Conservation (phyloP, 2,797 vertebrate genomes). For the Halcyon leucocephala region DNA sequence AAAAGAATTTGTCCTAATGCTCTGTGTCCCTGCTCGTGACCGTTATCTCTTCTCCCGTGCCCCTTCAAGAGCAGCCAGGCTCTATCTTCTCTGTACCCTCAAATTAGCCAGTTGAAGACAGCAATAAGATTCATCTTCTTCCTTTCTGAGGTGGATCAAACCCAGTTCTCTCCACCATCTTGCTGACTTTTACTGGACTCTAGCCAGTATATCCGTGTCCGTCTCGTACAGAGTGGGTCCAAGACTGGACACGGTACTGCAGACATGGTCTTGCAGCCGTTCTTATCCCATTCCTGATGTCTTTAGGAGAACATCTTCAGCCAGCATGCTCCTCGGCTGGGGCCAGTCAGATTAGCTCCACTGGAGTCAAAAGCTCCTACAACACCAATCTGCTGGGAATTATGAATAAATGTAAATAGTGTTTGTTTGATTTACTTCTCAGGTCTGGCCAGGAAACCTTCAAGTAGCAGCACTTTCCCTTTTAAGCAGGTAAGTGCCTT, state of each 20-base stretch:
- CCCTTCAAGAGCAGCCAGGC: neutral
- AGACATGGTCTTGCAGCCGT: neutral
- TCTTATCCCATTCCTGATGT: neutral
- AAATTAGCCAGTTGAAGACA: neutral
- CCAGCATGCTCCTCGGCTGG: neutral
- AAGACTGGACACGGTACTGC: neutral
- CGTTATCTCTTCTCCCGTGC: no score
- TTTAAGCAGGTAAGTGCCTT: constrained; percentile 45
- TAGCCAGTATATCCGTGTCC: neutral
- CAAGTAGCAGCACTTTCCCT: constrained; percentile 37
- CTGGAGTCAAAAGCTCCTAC: neutral
- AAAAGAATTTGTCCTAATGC: neutral
- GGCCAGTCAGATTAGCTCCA: neutral
- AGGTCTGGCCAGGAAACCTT: constrained; percentile 31
- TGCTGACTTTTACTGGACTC: neutral
- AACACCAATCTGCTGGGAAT: constrained; percentile 4
- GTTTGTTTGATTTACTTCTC: constrained; percentile 33
- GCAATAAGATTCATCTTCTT: neutral
- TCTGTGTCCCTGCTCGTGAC: neutral
- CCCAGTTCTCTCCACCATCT: neutral
- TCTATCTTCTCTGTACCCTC: neutral
- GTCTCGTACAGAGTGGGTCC: accelerated
- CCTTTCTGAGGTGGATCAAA: neutral
- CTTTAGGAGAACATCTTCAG: neutral
- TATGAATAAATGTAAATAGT: constrained; percentile 13